Percentiles rank a stretch among this genome's conserved stretches.
Conservation (phyloP, 2,888 invertebrate species). For the Adineta ricciae region DNA sequence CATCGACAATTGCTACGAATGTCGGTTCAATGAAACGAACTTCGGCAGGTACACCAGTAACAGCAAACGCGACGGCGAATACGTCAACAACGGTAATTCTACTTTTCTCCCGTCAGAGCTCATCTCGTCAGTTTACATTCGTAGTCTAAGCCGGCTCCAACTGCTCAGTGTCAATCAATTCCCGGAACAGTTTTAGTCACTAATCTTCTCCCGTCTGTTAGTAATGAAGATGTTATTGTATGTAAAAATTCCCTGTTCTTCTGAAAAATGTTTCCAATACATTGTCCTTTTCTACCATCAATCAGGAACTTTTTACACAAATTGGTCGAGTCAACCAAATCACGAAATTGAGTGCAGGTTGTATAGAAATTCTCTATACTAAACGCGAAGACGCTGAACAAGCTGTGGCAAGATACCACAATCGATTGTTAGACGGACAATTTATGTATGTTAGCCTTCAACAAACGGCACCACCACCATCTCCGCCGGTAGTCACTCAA, state of each 20-base stretch:
- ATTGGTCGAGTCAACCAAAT: background rate
- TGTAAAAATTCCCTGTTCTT: background rate
- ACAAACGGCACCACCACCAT: background rate
- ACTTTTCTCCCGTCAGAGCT: background rate
- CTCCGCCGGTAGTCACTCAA: background rate
- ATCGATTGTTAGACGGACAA: conserved; percentile 22
- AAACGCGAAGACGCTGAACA: background rate
- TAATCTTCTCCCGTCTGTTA: background rate
- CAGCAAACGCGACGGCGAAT: background rate
- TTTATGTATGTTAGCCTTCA: conserved; percentile 18
- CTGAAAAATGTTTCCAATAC: background rate
- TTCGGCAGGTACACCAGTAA: background rate
- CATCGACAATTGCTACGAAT: background rate
- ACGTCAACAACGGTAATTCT: background rate
- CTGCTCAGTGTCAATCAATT: background rate
- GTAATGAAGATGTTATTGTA: background rate
- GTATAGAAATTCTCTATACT: background rate
- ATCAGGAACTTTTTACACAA: background rate
- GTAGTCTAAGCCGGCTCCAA: background rate
- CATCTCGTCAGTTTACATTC: background rate
- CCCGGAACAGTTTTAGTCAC: background rate
- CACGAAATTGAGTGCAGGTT: background rate
- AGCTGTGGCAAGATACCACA: background rate
- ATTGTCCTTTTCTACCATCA: background rate
- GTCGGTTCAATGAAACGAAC: background rate